Evolutionary conservation across 1,140 invertebrate genomes (phyloP), one percentile per base, ranked within the genome.

Genomic region (Conopomorpha cramerella): DNA sequence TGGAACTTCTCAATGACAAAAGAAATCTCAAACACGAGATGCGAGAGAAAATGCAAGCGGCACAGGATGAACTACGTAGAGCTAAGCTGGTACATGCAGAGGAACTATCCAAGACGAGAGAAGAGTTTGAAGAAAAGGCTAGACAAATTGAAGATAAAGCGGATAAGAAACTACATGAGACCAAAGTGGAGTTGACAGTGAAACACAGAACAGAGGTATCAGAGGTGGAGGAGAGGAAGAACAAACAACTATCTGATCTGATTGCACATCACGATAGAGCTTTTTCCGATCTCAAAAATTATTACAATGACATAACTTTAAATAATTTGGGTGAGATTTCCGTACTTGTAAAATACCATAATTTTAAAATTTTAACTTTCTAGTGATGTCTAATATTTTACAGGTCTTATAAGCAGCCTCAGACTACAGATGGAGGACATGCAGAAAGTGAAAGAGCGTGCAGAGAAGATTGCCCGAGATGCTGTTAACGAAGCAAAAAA

Each of bases 251-350:
- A 10, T 84, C 86, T 10, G 85, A 87, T 12, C 61, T 96, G 32
- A 90, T 91, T 41, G 85, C 85, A 41, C 86, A 89, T 48, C 92
- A 96, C 58, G 90, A 94, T 41, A 86, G 86, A 50, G 87, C 90
- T 1, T 93, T 95, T 58, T 81, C 84, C 28, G 90, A 95, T 58
- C 87, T 96, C 57, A 96, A 95, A 70, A 90, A 90, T 62, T 96
- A 95, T 77, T 97, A 95, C 50, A 95, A 95, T 53, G 92, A 96
- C 47, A 94, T 96, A 26, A 93, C 91, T 1, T 66, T 94, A 1
- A 96, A 96, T 61, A 96, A 96, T 68, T 79, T 96, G 38, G 89
- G 71, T 64, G 46, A 36, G 48, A 35, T 11, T 32, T 16, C 8
- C n/a, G n/a, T n/a, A n/a, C n/a, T n/a, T n/a, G n/a, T n/a, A n/a